Evolutionary conservation across 1,140 invertebrate genomes (phyloP).

Genomic region (Psix sp.): DNA sequence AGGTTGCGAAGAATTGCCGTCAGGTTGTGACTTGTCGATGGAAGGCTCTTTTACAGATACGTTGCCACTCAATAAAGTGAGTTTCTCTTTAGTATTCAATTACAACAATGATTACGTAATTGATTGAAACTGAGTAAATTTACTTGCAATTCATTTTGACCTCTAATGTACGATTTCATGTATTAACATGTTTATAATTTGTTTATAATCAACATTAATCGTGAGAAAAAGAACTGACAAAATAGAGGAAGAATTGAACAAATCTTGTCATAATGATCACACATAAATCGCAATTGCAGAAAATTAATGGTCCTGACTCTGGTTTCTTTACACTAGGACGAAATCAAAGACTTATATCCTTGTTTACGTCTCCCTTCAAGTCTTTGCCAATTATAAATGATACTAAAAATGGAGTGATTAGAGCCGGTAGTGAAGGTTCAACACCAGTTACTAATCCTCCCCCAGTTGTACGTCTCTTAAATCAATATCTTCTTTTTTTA

Average conservation of each 20-base stretch:
- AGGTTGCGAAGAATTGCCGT: constrained; percentile 90
- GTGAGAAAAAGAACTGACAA: no score
- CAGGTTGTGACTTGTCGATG: constrained; percentile 86
- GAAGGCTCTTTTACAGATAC: constrained; percentile 77
- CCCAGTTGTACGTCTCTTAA: constrained; percentile 70
- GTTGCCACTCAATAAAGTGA: constrained; percentile 67
- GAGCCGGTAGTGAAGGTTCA: constrained; percentile 71
- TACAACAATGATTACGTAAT: no score
- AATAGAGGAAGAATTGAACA: not conserved
- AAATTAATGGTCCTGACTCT: constrained; percentile 68
- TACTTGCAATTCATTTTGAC: no score
- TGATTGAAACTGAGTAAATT: no score
- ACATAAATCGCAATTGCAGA: constrained; percentile 67
- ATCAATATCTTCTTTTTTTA: constrained; percentile 50
- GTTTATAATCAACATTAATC: no score
- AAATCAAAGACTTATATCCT: constrained; percentile 72
- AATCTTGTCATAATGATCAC: constrained; percentile 2
- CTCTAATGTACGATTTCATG: no score
- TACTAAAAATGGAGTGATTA: constrained; percentile 69
- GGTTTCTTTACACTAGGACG: constrained; percentile 73
- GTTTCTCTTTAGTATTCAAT: constrained; percentile 12
- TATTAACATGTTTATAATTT: no score
- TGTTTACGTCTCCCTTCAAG: constrained; percentile 74
- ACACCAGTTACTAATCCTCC: constrained; percentile 64
- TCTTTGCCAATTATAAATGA: constrained; percentile 71